Evolutionary conservation across 2,888 invertebrate species (phyloP), one percentile per base, ranked within the genome.

Genomic region (Miltochrista miniata): DNA sequence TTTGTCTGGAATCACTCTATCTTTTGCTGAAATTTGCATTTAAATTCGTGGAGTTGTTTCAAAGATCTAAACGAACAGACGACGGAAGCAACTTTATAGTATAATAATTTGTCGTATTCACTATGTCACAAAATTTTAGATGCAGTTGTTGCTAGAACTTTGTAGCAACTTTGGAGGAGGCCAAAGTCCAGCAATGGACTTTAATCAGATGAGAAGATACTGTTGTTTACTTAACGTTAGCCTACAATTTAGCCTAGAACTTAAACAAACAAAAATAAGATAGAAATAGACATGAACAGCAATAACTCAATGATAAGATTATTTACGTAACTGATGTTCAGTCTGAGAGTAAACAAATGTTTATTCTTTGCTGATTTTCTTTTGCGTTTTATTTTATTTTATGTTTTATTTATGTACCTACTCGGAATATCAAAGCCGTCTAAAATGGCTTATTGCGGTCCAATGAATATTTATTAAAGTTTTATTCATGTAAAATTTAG

Each of bases 381-480:
- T 34, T 10, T 0, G 24, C 13, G 34, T 43, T 43, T 35, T 35
- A 44, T 44, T 43, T 44, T 35, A 24, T 43, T n/a, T n/a, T n/a
- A n/a, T n/a, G n/a, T n/a, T n/a, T n/a, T n/a, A n/a, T n/a, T n/a
- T n/a, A n/a, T 38, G 48, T 61, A 50, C n/a, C n/a, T 24, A 24
- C 18, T 24, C 18, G 18, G 57, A 39, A 52, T 57, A 52, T 64
- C 47, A 37, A 65, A 65, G 51, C 54, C 49, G 48, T 47, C 61
- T 51, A 38, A 56, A 59, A 62, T 48, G 54, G 48, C 52, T 64
- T 56, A 57, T 44, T 39, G 61, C 45, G 50, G 50, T 41, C 48
- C 53, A 61, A 58, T 61, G 62, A 64, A 64, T 63, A 63, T 65
- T 64, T 53, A 65, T 58, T 45, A 54, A 53, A 36, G 49, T 58